A percentile compares a stretch with the other conserved stretches of the same genome.
Conservation (phyloP, 2,797 vertebrate species). For the Rhinichthys osculus region DNA sequence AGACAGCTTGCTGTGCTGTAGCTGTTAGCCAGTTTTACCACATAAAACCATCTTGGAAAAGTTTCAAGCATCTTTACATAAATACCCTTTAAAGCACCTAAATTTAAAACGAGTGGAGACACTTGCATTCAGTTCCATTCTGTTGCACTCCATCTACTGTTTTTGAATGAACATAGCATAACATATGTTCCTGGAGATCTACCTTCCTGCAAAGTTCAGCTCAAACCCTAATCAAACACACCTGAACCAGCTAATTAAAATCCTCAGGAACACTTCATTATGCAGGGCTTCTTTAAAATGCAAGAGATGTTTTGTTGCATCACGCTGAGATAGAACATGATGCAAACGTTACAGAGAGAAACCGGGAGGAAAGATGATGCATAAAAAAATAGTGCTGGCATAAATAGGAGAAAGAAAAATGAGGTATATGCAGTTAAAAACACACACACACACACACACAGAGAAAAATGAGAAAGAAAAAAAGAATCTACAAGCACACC, state of each 20-base stretch:
- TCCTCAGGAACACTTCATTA: background rate
- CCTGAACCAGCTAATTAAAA: no score
- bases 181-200: no score
- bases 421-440: background rate
- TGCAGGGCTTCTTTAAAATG: conserved; percentile 9
- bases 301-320: conserved; percentile 8
- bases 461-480: background rate
- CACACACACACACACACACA: background rate
- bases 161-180: no score
- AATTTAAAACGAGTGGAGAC: background rate
- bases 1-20: background rate
- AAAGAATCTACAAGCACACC: background rate
- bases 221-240: no score
- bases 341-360: conserved; percentile 2
- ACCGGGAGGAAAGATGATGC: background rate
- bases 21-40: background rate
- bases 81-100: background rate
- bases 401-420: conserved; percentile 14
- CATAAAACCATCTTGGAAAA: background rate
- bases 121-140: background rate
- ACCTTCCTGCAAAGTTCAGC: no score
- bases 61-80: background rate
- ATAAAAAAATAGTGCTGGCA: conserved; percentile 6
- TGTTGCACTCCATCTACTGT: no score
- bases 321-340: background rate